phyloP scores from a whole-genome alignment of 2,797 vertebrate species.

The Gallinago stenura region DNA sequence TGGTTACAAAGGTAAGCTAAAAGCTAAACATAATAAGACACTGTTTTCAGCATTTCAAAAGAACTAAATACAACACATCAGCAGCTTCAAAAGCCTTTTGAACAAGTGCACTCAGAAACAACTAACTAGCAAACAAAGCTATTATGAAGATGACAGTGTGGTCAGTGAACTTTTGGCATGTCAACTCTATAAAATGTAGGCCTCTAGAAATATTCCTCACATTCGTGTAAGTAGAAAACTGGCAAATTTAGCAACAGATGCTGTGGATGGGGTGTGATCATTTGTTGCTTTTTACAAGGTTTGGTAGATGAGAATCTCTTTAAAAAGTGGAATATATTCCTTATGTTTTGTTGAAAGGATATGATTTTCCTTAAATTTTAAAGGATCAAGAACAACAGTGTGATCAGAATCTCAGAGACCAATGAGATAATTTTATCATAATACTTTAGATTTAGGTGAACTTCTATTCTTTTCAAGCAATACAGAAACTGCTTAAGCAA shows the following conservation, averaged over 20 bases:
- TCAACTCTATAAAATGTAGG: constrained; percentile 27
- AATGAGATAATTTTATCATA: not conserved
- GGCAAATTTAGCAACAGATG: not conserved
- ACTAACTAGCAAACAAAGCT: constrained; percentile 72
- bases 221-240: constrained; percentile 21
- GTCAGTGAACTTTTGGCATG: constrained; percentile 56
- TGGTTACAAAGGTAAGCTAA: constrained; percentile 58
- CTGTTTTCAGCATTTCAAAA: constrained; percentile 72
- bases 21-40: constrained; percentile 67
- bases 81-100: constrained; percentile 72
- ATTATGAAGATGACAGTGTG: constrained; percentile 52
- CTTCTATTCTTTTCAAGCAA: not conserved
- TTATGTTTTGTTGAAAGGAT: not conserved
- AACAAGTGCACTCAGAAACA: constrained; percentile 70
- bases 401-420: not conserved
- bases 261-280: not conserved
- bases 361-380: not conserved
- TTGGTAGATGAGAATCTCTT: not conserved
- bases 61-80: constrained; percentile 68
- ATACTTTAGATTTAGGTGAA: not conserved
- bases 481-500: not conserved
- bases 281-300: not conserved
- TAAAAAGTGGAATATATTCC: not conserved
- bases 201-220: constrained; percentile 37
- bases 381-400: not conserved